Base-by-base conservation (phyloP, 2,797 vertebrate species). In the Pseudochaenichthys georgianus region DNA sequence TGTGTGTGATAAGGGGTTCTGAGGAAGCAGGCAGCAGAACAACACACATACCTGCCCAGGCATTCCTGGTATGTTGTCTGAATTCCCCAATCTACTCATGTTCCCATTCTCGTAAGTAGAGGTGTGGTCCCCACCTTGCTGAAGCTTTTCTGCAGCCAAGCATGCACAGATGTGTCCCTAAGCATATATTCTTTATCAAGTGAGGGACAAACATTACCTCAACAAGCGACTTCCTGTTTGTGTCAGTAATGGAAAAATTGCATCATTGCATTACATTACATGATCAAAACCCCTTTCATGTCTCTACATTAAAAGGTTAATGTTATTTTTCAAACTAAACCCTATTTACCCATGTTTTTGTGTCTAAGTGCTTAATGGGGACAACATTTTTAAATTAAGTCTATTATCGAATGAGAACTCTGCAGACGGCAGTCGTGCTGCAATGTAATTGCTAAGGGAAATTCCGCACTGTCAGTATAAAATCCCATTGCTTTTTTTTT, bases 11-110 rank as follows among this genome's bases (percentile, higher is more conserved):
- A 66, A 47, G 52, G 47, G 64, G 55, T 19, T 75, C 72, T 70
- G n/a, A 72, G 68, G 77, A 81, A 63, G 75, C 78, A 85, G 78
- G 85, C 72, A 87, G 88, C 80, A 89, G 80, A 92, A 90, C 88
- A 90, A 81, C 89, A 82, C 70, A 67, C 77, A 89, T 91, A 93
- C 93, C 89, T 95, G 93, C 82, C 87, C 85, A 90, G 91, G 91
- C 91, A 93, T 95, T 91, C 90, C 81, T 28, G 74, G 86, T 75
- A 90, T 89, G 93, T 88, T 85, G 82, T 83, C 89, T 76, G 82
- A 93, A 94, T 92, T 93, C 87, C 82, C 83, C 63, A 69, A 80
- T 79, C 73, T 83, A 83, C 86, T 89, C 78, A 60, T 73, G 78
- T 84, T 86, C 83, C 70, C 82, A 75, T 75, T 83, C 85, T 86